Conservation (phyloP, 2,797 vertebrate species). For the Myioborus melanocephalus region DNA sequence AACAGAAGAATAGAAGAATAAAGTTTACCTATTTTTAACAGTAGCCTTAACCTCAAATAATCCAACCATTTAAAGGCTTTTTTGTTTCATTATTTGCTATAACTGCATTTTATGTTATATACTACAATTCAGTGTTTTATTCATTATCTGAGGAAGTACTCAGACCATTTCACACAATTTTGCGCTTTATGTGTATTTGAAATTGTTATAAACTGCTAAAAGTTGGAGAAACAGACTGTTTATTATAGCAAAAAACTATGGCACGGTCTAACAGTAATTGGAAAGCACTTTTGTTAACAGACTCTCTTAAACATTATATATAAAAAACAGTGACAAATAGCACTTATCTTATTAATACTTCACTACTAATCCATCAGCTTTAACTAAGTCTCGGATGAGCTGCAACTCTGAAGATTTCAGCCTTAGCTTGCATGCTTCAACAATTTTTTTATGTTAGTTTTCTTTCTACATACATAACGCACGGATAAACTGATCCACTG, state of each 20-base stretch:
- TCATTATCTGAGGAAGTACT: slow-evolving; percentile 6
- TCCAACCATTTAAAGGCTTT: background rate
- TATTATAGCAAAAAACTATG: background rate
- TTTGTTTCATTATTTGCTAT: background rate
- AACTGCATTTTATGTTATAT: background rate
- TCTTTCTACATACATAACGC: slow-evolving; percentile 22
- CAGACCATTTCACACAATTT: background rate
- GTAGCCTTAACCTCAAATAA: background rate
- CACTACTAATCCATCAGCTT: slow-evolving; percentile 40
- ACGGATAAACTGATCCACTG: slow-evolving; percentile 41
- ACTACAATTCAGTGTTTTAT: background rate
- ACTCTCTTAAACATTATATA: background rate
- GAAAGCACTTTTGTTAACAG: background rate
- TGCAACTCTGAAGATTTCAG: slow-evolving; percentile 28
- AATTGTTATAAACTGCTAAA: background rate
- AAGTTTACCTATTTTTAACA: background rate
- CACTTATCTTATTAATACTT: slow-evolving; percentile 44
- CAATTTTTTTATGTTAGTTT: slow-evolving; percentile 45
- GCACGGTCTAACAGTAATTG: background rate
- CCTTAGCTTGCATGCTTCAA: slow-evolving; percentile 21
- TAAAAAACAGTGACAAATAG: slow-evolving; percentile 26
- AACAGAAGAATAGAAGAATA: background rate
- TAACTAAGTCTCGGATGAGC: slow-evolving; percentile 25
- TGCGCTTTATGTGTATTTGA: background rate
- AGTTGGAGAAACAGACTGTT: background rate